A percentile compares a stretch with the other conserved stretches of the same genome.
phyloP scores from a whole-genome alignment of 1,140 invertebrate genomes.

The Drosophila guanche region DNA sequence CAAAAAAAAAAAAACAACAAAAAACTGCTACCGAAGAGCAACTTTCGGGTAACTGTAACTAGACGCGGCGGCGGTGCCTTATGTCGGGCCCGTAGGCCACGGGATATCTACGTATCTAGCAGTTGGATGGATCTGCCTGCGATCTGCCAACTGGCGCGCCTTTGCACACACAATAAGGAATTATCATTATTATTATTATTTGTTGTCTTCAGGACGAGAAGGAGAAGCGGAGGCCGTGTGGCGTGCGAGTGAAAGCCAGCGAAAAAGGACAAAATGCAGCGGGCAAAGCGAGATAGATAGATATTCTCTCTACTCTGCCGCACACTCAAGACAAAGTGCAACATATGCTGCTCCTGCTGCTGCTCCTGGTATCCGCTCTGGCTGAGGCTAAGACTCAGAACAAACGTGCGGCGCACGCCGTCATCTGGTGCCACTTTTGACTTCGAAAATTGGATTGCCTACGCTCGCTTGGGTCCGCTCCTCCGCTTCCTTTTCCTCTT shows the following conservation, averaged over 20 bases:
- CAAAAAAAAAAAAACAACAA: no score
- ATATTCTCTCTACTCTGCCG: not conserved
- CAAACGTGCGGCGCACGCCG: constrained; percentile 79
- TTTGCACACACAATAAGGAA: constrained; percentile 66
- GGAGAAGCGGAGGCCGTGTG: constrained; percentile 41
- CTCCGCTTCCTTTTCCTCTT: no score
- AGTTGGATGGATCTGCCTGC: constrained; percentile 29
- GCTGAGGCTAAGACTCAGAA: constrained; percentile 43
- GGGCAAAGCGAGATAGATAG: constrained; percentile 44
- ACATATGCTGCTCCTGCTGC: constrained; percentile 64
- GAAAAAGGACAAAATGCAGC: constrained; percentile 49
- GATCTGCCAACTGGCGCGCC: constrained; percentile 59
- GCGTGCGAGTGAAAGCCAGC: constrained; percentile 77
- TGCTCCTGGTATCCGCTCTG: constrained; percentile 15
- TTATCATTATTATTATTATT: constrained; percentile 72
- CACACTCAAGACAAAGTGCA: constrained; percentile 49
- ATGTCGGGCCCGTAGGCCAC: constrained; percentile 3
- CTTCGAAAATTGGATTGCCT: constrained; percentile 76
- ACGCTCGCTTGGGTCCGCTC: constrained; percentile 26
- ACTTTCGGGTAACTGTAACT: constrained; percentile 37
- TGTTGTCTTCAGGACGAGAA: constrained; percentile 43
- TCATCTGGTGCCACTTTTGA: constrained; percentile 83
- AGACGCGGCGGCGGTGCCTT: constrained; percentile 15
- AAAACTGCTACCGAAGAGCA: constrained; percentile 37
- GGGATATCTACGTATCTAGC: constrained; percentile 12